phyloP scores from a whole-genome alignment of 2,888 invertebrate genomes.

The Drosophila barbarae region DNA sequence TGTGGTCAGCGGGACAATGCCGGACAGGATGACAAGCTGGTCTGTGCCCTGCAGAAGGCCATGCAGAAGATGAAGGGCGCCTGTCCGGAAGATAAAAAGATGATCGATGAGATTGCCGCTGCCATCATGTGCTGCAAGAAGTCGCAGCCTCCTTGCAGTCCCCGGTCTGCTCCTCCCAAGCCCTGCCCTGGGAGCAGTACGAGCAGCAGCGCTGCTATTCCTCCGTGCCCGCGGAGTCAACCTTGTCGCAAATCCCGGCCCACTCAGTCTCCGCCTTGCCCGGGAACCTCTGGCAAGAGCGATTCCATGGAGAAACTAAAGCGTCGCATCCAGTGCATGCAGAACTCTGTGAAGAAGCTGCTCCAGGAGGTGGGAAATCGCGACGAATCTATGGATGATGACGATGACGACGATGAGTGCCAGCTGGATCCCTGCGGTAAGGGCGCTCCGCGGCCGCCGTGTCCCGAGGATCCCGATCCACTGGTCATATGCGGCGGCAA shows the following conservation, averaged over 20 bases:
- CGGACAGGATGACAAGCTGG: conserved; percentile 58
- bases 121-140: conserved; percentile 60
- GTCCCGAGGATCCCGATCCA: conserved; percentile 66
- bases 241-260: not conserved
- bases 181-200: conserved; percentile 44
- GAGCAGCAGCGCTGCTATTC: conserved; percentile 13
- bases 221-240: not conserved
- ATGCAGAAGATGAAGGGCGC: conserved; percentile 73
- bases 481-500: conserved; percentile 63
- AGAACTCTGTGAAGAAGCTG: conserved; percentile 65
- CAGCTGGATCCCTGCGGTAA: not conserved
- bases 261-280: conserved; percentile 1
- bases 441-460: conserved; percentile 25
- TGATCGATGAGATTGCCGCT: conserved; percentile 67
- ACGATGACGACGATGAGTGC: conserved; percentile 31
- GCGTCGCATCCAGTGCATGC: conserved; percentile 66
- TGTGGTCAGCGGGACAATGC: conserved; percentile 29
- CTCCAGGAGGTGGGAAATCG: conserved; percentile 59
- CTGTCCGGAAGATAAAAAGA: conserved; percentile 71
- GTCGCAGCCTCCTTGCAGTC: conserved; percentile 47
- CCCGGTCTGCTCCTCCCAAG: conserved; percentile 38
- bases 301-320: conserved; percentile 67
- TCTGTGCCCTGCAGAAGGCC: conserved; percentile 59
- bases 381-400: conserved; percentile 39
- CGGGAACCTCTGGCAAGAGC: conserved; percentile 20